Base-by-base conservation (phyloP, 2,797 vertebrate species). In the Phoxinus dragarum region DNA sequence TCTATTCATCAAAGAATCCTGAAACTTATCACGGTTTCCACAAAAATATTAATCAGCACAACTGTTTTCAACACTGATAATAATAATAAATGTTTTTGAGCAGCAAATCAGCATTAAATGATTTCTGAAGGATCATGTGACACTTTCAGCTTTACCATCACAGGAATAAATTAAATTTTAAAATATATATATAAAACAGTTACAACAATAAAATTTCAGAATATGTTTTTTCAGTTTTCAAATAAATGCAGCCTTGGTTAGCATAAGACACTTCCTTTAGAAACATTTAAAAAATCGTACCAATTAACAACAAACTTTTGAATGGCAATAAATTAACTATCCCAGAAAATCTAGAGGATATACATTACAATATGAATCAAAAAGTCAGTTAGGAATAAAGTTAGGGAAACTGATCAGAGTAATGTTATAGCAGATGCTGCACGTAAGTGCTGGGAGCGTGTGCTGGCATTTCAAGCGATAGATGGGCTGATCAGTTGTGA, bases 401-500 rank as follows among this genome's bases (percentile, higher is more conserved):
- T n/a, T n/a, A 7, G 12, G 1, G 31, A 64, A 64, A 64, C 27
- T 64, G 14, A 31, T 64, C 27, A 31, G 61, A 31, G 12, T 54
- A 75, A 38, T 21, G 8, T 34, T 19, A 36, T 23, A 59, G 52
- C 74, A 59, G 74, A 59, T 59, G 34, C 52, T 76, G 47, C 72
- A 47, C 27, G 3, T 74, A 74, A 74, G 44, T 2, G 19, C 72
- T 11, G 34, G 54, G n/a, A 76, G 74, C 6, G 1, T 56, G 74
- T 76, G 34, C 54, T 56, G 74, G 74, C 74, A 76, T 56, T 54
- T 56, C 74, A 4, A 56, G 34, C 31, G 34, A 76, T 56, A 23
- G 52, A 76, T 38, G 74, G 36, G 34, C 31, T 76, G 74, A 76
- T 76, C 44, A 68, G 64, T 68, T 36, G n/a, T 49, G 44, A 80